Evolutionary conservation across 2,888 invertebrate species (phyloP).

Genomic region (Platypus cylindrus): DNA sequence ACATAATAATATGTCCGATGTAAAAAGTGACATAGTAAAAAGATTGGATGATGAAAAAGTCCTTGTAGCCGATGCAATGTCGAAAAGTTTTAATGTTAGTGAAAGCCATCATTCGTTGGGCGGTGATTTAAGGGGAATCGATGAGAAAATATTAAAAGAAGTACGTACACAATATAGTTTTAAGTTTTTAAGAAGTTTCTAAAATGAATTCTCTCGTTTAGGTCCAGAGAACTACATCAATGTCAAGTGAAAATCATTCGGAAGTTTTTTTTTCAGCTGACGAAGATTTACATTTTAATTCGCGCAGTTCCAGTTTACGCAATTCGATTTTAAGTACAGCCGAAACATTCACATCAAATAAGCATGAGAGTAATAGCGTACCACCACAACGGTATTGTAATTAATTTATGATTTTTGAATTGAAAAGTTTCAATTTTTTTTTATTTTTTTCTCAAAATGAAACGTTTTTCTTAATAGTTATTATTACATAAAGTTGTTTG

Average conservation of each 20-base stretch:
- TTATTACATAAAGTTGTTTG: too few relatives aligned
- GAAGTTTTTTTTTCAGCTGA: conserved; percentile 91
- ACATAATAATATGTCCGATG: conserved; percentile 12
- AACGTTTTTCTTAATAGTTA: too few relatives aligned
- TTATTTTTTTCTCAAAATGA: not conserved
- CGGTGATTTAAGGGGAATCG: conserved; percentile 41
- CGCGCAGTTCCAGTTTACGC: conserved; percentile 53
- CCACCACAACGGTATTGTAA: conserved; percentile 21
- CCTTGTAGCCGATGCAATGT: conserved; percentile 34
- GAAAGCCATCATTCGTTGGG: conserved; percentile 57
- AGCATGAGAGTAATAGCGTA: conserved; percentile 28
- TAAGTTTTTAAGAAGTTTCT: not conserved
- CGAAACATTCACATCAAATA: conserved; percentile 28
- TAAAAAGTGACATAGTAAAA: conserved; percentile 17
- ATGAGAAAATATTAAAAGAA: conserved; percentile 47
- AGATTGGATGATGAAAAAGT: conserved; percentile 16
- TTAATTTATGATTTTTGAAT: too few relatives aligned
- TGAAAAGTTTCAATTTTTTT: too few relatives aligned
- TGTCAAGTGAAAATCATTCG: conserved; percentile 81
- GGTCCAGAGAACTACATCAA: conserved; percentile 72
- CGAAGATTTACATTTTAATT: conserved; percentile 62
- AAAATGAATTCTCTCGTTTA: conserved; percentile 15
- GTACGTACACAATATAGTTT: conserved; percentile 19
- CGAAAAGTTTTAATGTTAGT: conserved; percentile 44
- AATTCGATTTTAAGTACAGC: conserved; percentile 48